Evolutionary conservation across 2,888 invertebrate genomes (phyloP).

Genomic region (Hesperia comma): DNA sequence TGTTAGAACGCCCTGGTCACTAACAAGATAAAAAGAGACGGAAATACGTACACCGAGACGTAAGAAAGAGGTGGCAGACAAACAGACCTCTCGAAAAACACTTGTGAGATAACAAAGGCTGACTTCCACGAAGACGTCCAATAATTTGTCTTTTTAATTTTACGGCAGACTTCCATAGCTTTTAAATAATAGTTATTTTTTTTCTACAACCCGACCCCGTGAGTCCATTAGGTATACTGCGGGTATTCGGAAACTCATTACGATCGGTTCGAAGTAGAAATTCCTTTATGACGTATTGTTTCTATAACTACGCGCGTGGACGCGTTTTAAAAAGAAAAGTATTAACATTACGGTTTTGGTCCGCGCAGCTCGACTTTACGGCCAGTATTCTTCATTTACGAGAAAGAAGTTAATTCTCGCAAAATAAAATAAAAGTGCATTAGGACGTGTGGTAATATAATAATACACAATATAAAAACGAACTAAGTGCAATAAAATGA

Average conservation of each 20-base stretch:
- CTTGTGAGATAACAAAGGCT: slow-evolving; percentile 83
- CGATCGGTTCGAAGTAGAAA: slow-evolving; percentile 65
- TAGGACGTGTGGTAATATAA: slow-evolving; percentile 71
- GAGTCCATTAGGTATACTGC: slow-evolving; percentile 68
- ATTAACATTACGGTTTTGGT: slow-evolving; percentile 33
- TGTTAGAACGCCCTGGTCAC: slow-evolving; percentile 74
- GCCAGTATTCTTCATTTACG: slow-evolving; percentile 36
- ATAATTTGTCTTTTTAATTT: slow-evolving; percentile 85
- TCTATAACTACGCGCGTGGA: slow-evolving; percentile 62
- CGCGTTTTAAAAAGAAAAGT: slow-evolving; percentile 44
- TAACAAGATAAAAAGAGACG: slow-evolving; percentile 79
- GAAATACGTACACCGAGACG: slow-evolving; percentile 56
- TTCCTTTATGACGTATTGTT: slow-evolving; percentile 80
- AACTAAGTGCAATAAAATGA: slow-evolving; percentile 76
- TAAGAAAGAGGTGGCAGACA: slow-evolving; percentile 67
- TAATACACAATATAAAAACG: slow-evolving; percentile 71
- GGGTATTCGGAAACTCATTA: slow-evolving; percentile 77
- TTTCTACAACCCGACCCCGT: slow-evolving; percentile 70
- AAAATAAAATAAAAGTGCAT: slow-evolving; percentile 46
- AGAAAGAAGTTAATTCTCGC: slow-evolving; percentile 31
- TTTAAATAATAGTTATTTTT: slow-evolving; percentile 73
- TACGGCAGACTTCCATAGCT: slow-evolving; percentile 80
- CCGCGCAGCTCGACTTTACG: slow-evolving; percentile 25
- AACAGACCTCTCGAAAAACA: slow-evolving; percentile 83
- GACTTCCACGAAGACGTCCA: slow-evolving; percentile 82